phyloP scores from a whole-genome alignment of 2,113 vertebrate species.

The Dipodomys stephensi region DNA sequence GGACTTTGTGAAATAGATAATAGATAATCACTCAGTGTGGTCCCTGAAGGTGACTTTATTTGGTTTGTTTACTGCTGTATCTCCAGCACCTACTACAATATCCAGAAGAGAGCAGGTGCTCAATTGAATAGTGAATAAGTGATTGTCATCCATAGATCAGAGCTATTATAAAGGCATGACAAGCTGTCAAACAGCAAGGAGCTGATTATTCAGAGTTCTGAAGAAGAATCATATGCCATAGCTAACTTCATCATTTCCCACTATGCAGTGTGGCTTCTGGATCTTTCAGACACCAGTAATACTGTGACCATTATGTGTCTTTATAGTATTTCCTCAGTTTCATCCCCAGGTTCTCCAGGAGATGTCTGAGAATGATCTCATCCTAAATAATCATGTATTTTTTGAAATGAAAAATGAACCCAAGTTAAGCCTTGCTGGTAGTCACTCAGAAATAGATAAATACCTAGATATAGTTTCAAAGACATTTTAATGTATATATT shows the following conservation, averaged over 20 bases:
- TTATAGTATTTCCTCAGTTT: neutral
- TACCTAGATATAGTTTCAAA: conserved; percentile 38
- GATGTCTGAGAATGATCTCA: neutral
- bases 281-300: conserved; percentile 3
- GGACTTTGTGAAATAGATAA: neutral
- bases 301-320: neutral
- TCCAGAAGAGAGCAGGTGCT: neutral
- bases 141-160: too few relatives aligned
- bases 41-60: neutral
- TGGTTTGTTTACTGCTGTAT: neutral
- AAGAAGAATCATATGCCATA: neutral
- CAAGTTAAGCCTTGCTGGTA: neutral
- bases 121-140: neutral
- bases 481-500: neutral
- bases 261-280: neutral
- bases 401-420: conserved; percentile 60
- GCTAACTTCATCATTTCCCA: conserved; percentile 13
- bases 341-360: neutral
- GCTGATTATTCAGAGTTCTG: neutral
- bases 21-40: neutral
- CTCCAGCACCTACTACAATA: neutral
- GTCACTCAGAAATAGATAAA: conserved; percentile 36
- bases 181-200: neutral
- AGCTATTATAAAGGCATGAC: neutral
- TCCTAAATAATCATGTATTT: neutral